Evolutionary conservation across 2,113 vertebrate species (phyloP).

Genomic region (Pseudopodoces humilis): DNA sequence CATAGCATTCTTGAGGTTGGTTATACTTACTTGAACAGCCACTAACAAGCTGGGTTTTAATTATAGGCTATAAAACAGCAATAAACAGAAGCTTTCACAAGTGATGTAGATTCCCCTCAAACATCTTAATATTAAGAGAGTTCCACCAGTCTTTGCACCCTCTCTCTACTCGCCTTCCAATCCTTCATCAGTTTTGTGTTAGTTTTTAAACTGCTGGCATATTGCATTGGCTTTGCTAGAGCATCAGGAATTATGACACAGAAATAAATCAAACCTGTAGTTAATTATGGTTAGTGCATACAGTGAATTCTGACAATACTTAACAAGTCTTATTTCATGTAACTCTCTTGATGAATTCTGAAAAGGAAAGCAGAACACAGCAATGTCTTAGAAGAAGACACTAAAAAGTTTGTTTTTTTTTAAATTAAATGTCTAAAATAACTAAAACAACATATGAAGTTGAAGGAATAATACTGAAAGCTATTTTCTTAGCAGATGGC

Average conservation of each 20-base stretch:
- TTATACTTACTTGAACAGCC: slow-evolving; percentile 17
- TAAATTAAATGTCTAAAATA: background rate
- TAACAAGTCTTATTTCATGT: background rate
- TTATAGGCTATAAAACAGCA: background rate
- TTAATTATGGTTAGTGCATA: background rate
- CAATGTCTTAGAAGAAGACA: background rate
- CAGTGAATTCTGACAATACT: background rate
- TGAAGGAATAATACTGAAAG: background rate
- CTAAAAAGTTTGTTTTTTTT: background rate
- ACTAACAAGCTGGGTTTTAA: slow-evolving; percentile 4
- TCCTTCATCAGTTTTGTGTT: background rate
- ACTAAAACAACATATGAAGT: background rate
- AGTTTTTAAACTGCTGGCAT: background rate
- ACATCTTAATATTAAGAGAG: background rate
- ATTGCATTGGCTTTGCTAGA: background rate
- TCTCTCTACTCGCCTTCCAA: background rate
- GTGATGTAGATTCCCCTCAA: background rate
- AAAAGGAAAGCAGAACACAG: background rate
- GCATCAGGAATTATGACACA: background rate
- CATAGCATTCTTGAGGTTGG: background rate
- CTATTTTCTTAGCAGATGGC: slow-evolving; percentile 27
- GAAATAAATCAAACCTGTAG: background rate
- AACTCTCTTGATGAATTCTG: background rate
- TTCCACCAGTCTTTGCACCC: background rate
- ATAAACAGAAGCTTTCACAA: background rate